Base-by-base conservation (phyloP, 2,888 invertebrate species). In the Opisthograptis luteolata region DNA sequence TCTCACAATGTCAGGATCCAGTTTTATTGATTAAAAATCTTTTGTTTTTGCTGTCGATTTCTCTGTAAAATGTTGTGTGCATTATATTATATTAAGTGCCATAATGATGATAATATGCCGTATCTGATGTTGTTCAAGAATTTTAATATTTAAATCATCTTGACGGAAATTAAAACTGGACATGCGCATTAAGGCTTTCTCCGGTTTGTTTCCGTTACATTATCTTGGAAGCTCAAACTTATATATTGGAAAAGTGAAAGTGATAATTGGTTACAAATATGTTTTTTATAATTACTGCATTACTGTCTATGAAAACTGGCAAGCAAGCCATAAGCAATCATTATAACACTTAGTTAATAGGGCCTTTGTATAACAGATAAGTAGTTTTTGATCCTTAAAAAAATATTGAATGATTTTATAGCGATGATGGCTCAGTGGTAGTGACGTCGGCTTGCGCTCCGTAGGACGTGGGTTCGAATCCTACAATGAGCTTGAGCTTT, bases 131-230 rank as follows among this genome's bases (percentile, higher is more conserved):
- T 51, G 24, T 32, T 43, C 54, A 45, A 49, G 15, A 49, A 62
- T 61, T 57, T 60, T 45, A 48, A 69, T 46, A 60, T 71, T 68
- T 71, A 70, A 76, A 59, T 65, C 61, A 61, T 76, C 71, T 77
- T 77, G 72, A 71, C 70, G 76, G 73, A 81, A 82, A 83, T 85
- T 81, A 84, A 84, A 83, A 84, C 75, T 79, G 74, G 74, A 72
- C 70, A 79, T 73, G 65, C 74, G 80, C 79, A 84, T 87, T 84
- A 84, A 70, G 68, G 76, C 88, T 88, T 88, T 88, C 88, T 73
- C 87, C 74, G 56, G 51, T 58, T 64, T 66, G 72, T 81, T 84
- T 82, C 85, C 81, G 83, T 82, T 82, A 81, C 70, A 78, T 76
- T 79, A 80, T 77, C 70, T 74, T 69, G 76, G 71, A 72, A 81